These are phyloP conservation scores for Muscicapa adusta DNA, from an alignment of 2,113 vertebrate species.

Conservation along the genomic window DNA sequence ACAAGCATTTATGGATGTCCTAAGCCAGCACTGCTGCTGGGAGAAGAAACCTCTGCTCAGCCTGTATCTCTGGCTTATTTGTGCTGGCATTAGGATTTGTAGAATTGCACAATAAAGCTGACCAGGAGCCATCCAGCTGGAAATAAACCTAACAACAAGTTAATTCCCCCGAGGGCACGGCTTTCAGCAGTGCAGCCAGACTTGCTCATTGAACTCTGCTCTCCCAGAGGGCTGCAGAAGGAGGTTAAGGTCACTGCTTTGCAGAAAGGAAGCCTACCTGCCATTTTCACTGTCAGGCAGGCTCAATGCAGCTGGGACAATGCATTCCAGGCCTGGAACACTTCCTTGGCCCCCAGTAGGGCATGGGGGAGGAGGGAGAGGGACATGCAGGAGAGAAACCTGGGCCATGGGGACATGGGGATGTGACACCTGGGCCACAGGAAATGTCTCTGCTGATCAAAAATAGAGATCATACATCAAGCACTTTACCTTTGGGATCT, in stretches of 20 bases:
- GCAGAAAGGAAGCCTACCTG: background rate
- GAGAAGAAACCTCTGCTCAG: conserved; percentile 2
- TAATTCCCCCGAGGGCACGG: background rate
- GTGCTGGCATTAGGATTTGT: conserved; percentile 15
- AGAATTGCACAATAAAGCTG: conserved; percentile 5
- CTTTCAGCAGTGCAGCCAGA: conserved; percentile 17
- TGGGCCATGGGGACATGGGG: too few relatives aligned
- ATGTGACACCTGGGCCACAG: too few relatives aligned
- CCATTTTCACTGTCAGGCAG: background rate
- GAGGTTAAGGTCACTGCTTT: conserved; percentile 25
- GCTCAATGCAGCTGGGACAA: background rate
- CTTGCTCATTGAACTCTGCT: background rate
- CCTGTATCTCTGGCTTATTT: background rate
- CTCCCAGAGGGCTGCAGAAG: background rate
- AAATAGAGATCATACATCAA: background rate
- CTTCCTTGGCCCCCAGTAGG: background rate
- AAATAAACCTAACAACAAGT: conserved; percentile 40
- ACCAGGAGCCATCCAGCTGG: background rate
- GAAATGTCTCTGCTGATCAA: background rate
- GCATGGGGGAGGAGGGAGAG: background rate
- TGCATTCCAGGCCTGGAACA: background rate
- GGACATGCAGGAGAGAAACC: background rate
- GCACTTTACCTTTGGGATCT: background rate
- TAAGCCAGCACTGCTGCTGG: background rate
- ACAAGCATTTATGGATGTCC: background rate